Conservation (phyloP, 2,797 vertebrate species). For the Phrynocephalus guinanensis region DNA sequence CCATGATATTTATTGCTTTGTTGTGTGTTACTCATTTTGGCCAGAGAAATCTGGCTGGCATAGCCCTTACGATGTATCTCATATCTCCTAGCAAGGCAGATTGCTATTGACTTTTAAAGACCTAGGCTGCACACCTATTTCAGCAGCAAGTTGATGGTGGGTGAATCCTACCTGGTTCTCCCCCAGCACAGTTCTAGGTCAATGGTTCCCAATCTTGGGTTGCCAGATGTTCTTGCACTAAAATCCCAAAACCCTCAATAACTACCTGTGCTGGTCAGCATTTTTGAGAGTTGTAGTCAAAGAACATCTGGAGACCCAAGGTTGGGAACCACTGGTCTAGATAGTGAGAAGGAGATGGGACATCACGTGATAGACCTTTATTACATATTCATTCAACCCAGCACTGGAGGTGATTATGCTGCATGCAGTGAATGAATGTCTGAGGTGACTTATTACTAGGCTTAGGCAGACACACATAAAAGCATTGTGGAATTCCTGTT, state of each 20-base stretch:
- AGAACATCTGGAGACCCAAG: no score
- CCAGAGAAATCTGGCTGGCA: not conserved
- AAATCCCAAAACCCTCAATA: no score
- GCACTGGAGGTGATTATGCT: not conserved
- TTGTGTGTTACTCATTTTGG: not conserved
- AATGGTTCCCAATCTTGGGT: no score
- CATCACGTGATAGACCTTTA: not conserved
- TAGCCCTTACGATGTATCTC: no score
- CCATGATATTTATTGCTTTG: not conserved
- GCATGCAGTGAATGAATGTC: not conserved
- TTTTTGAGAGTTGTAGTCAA: no score
- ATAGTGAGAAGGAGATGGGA: not conserved
- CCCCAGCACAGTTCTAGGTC: not conserved
- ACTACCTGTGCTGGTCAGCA: no score
- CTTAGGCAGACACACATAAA: not conserved
- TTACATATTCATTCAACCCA: not conserved
- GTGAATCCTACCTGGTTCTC: not conserved
- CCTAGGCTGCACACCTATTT: not conserved
- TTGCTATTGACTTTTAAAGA: not conserved
- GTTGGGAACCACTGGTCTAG: not conserved
- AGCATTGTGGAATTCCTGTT: not conserved
- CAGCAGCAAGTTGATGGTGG: no score
- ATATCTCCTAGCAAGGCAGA: not conserved
- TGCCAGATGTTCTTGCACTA: no score
- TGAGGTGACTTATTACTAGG: not conserved